Evolutionary conservation across 2,888 invertebrate species (phyloP).

Genomic region (Lasius platythorax): DNA sequence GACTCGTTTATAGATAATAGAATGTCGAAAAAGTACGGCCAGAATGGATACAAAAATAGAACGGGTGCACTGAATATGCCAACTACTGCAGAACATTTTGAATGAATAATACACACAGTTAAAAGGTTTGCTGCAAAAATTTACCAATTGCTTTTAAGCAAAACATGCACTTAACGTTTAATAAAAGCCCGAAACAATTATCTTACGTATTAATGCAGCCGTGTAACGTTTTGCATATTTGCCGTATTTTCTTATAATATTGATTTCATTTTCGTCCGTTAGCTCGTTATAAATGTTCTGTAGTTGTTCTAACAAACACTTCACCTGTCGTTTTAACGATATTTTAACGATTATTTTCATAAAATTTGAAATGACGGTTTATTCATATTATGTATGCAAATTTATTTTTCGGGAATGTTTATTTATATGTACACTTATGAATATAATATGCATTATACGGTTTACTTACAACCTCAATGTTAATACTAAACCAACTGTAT

Average conservation of each 20-base stretch:
- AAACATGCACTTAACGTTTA: neutral
- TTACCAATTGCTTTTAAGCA: neutral
- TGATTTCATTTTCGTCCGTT: constrained; percentile 4
- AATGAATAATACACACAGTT: neutral
- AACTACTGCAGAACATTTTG: neutral
- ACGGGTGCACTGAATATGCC: neutral
- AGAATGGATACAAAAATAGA: neutral
- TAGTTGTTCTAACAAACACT: neutral
- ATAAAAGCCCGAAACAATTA: neutral
- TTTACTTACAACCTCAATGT: neutral
- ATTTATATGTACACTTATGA: neutral
- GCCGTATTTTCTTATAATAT: neutral
- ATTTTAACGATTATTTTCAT: neutral
- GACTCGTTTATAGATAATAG: neutral
- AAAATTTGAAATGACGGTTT: neutral
- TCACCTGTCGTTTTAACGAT: constrained; percentile 3
- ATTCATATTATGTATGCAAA: neutral
- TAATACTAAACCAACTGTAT: constrained; percentile 5
- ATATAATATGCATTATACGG: neutral
- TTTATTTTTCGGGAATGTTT: neutral
- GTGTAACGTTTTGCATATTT: neutral
- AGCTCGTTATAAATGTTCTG: neutral
- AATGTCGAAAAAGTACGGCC: neutral
- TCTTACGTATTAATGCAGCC: neutral
- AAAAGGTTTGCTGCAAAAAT: neutral